phyloP scores from a whole-genome alignment of 2,797 vertebrate species.

The Rhyacichthys aspro region DNA sequence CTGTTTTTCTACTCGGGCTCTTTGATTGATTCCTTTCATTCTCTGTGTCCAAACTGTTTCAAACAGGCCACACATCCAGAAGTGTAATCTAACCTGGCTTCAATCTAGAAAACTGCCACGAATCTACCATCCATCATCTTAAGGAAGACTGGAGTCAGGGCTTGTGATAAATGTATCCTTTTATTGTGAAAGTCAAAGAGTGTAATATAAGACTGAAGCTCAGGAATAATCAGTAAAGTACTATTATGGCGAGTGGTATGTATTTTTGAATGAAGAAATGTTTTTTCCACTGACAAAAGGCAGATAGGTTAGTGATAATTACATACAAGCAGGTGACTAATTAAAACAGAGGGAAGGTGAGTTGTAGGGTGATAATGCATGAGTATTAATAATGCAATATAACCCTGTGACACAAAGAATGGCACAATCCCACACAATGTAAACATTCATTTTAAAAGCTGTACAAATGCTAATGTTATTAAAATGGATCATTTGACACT shows the following conservation, averaged over 20 bases:
- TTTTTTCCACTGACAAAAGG: background rate
- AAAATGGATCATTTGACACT: too few species aligned
- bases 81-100: conserved; percentile 17
- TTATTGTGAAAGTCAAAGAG: background rate
- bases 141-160: conserved; percentile 4
- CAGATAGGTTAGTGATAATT: background rate
- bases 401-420: background rate
- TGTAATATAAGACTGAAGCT: background rate
- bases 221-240: background rate
- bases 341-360: background rate
- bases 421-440: conserved; percentile 1
- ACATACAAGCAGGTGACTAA: background rate
- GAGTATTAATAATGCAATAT: background rate
- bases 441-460: conserved; percentile 2
- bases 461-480: too few species aligned
- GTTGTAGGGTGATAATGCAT: background rate
- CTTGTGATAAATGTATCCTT: conserved; percentile 3
- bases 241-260: background rate
- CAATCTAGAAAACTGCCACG: conserved; percentile 10
- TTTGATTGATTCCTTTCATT: conserved; percentile 57
- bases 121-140: conserved; percentile 8
- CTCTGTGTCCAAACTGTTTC: conserved; percentile 28
- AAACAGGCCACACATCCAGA: conserved; percentile 15
- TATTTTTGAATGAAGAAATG: background rate
- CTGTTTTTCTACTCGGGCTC: conserved; percentile 30